Evolutionary conservation across 2,797 vertebrate species (phyloP).

Genomic region (Morus bassanus): DNA sequence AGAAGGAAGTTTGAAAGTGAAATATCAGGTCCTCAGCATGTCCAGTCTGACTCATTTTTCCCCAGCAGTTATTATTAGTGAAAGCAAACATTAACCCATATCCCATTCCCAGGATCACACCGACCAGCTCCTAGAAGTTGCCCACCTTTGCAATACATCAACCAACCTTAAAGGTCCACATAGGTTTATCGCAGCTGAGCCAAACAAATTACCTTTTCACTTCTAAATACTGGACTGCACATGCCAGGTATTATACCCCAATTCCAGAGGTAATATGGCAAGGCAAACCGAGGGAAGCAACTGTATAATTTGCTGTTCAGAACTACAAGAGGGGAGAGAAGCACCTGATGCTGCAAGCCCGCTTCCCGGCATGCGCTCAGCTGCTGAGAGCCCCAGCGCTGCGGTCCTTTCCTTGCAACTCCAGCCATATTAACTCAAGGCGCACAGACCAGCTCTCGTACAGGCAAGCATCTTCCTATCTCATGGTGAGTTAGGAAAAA

Average conservation of each 20-base stretch:
- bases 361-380: background rate
- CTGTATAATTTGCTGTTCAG: background rate
- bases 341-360: background rate
- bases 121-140: background rate
- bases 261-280: background rate
- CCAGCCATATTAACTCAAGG: background rate
- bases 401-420: background rate
- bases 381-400: background rate
- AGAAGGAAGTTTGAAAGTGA: conserved; percentile 10
- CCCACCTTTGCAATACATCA: background rate
- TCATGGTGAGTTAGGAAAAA: background rate
- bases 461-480: background rate
- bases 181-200: fast-evolving
- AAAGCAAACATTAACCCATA: background rate
- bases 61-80: background rate
- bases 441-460: background rate
- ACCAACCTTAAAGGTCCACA: fast-evolving
- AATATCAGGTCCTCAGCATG: background rate
- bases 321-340: background rate
- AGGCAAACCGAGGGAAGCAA: background rate
- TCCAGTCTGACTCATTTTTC: background rate
- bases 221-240: background rate
- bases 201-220: background rate
- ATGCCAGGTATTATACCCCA: background rate
- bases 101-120: background rate